Percentiles rank a stretch among this genome's conserved stretches.
Conservation (phyloP, 2,797 vertebrate species). For the Buceros bicornis region DNA sequence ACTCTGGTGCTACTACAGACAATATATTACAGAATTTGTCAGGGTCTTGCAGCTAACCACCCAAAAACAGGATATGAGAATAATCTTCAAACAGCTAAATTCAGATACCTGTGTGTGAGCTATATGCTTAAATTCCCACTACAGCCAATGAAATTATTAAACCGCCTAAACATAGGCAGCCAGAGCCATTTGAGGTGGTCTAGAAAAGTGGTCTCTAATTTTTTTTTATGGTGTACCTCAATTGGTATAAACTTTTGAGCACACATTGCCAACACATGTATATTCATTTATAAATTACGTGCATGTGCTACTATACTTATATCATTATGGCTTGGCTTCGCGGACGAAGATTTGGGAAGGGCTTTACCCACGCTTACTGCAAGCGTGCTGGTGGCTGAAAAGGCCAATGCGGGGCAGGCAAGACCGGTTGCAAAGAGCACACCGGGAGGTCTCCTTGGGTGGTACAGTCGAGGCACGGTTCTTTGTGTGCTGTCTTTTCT, state of each 20-base stretch:
- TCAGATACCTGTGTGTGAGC: background rate
- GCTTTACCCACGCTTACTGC: no score
- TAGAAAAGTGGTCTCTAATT: background rate
- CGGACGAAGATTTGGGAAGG: no score
- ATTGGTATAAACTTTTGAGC: accelerated
- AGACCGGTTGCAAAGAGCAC: no score
- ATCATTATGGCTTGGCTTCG: no score
- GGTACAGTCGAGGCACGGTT: no score
- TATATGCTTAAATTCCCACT: background rate
- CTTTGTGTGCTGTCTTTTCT: no score
- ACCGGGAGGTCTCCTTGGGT: no score
- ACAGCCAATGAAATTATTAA: background rate
- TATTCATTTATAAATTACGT: background rate
- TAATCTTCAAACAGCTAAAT: background rate
- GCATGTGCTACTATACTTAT: background rate
- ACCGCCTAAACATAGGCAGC: background rate
- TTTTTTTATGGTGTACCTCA: background rate
- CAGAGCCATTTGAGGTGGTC: background rate
- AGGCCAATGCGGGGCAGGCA: no score
- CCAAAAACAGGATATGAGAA: background rate
- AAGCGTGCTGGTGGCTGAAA: no score
- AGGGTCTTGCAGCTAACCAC: background rate
- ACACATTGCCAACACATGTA: accelerated
- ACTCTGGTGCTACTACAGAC: background rate
- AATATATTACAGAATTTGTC: background rate